A percentile compares a stretch with the other conserved stretches of the same genome.
These are phyloP conservation scores for Knipowitschia caucasica DNA, from an alignment of 2,797 vertebrate genomes.

Conservation along the genomic window DNA sequence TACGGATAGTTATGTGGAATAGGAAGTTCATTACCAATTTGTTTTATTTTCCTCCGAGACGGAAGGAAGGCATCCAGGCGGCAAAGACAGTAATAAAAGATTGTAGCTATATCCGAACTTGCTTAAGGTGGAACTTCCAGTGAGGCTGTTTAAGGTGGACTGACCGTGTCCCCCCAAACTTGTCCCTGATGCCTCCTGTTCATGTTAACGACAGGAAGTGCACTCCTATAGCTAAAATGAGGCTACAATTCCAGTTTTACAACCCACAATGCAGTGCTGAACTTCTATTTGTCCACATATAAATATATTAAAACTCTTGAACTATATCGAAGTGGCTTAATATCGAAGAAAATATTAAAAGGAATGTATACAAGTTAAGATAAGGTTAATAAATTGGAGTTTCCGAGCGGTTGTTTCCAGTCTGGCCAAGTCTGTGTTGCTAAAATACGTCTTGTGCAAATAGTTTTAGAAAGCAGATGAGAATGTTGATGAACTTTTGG, in stretches of 20 bases:
- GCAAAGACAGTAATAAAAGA: conserved; percentile 35
- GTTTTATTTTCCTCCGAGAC: conserved; percentile 30
- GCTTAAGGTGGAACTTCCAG: conserved; percentile 40
- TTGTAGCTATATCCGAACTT: conserved; percentile 23
- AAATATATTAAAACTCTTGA: conserved; percentile 60
- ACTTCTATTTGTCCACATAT: conserved; percentile 29
- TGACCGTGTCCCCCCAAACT: conserved; percentile 52
- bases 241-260: conserved; percentile 72
- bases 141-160: conserved; percentile 41
- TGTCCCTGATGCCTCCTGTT: conserved; percentile 56
- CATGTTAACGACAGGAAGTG: conserved; percentile 41
- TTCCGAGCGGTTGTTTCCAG: conserved; percentile 64
- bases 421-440: conserved; percentile 53
- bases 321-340: conserved; percentile 45
- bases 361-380: conserved; percentile 75
- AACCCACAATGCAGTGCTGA: conserved; percentile 55
- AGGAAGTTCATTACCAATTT: conserved; percentile 14
- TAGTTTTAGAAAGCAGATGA: neutral
- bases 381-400: conserved; percentile 59
- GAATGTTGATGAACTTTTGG: neutral
- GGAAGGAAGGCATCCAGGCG: conserved; percentile 54
- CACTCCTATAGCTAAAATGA: conserved; percentile 62
- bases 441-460: conserved; percentile 12
- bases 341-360: conserved; percentile 45
- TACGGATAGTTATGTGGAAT: conserved; percentile 11